phyloP scores from a whole-genome alignment of 2,113 vertebrate species.

The Eleginops maclovinus region DNA sequence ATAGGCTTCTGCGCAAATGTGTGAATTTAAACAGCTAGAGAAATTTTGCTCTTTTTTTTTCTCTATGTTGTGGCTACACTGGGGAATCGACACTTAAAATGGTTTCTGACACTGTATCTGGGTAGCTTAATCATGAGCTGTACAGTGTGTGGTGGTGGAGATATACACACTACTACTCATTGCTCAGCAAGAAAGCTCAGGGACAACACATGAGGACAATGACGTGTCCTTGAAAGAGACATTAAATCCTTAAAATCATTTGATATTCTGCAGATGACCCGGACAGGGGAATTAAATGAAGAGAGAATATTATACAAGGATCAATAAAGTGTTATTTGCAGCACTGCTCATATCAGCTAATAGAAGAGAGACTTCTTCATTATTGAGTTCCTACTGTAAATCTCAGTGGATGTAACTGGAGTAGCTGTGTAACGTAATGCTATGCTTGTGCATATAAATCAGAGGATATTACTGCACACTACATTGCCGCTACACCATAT shows the following conservation, averaged over 20 bases:
- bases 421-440: constrained; percentile 36
- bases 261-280: constrained; percentile 5
- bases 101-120: constrained; percentile 30
- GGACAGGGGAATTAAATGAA: constrained; percentile 10
- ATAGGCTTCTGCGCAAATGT: constrained; percentile 11
- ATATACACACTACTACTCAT: not conserved
- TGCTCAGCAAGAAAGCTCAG: constrained; percentile 4
- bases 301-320: not conserved
- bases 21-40: constrained; percentile 33
- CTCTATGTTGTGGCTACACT: not conserved
- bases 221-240: constrained; percentile 61
- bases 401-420: constrained; percentile 39
- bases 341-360: constrained; percentile 8
- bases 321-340: constrained; percentile 42
- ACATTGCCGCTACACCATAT: constrained; percentile 26
- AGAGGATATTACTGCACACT: constrained; percentile 9
- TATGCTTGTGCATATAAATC: constrained; percentile 45
- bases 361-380: constrained; percentile 11
- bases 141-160: not conserved
- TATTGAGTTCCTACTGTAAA: constrained; percentile 33
- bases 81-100: constrained; percentile 35
- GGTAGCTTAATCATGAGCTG: constrained; percentile 23
- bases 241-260: constrained; percentile 36
- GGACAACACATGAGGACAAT: not conserved
- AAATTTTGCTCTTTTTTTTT: not conserved